phyloP scores from a whole-genome alignment of 2,113 vertebrate genomes.

The Melanerpes formicivorus region DNA sequence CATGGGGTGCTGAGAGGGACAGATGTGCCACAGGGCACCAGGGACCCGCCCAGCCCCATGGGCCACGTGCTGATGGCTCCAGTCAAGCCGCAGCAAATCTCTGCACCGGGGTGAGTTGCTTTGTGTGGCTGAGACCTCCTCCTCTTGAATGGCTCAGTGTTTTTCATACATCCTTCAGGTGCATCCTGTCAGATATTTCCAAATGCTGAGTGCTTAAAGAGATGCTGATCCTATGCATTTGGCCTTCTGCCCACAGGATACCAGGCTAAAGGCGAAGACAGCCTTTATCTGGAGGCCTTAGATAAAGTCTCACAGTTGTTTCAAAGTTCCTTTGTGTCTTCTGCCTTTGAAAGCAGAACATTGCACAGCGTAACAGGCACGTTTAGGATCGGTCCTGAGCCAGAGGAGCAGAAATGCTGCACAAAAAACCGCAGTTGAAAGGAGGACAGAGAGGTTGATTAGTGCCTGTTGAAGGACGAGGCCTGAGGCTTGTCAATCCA shows the following conservation, averaged over 20 bases:
- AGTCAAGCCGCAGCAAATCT: not conserved
- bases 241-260: slow-evolving; percentile 45
- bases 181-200: slow-evolving; percentile 65
- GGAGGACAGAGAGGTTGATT: not conserved
- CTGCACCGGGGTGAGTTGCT: not conserved
- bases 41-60: not conserved
- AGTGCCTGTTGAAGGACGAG: not conserved
- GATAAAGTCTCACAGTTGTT: not conserved
- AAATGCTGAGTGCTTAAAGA: not conserved
- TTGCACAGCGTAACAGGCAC: accelerated
- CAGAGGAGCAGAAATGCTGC: not conserved
- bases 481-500: not conserved
- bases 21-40: not conserved
- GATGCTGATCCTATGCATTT: not conserved
- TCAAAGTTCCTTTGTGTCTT: not conserved
- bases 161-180: slow-evolving; percentile 66
- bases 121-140: not conserved
- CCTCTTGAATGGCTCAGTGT: not conserved
- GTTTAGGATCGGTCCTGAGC: accelerated
- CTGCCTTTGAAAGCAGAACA: not conserved
- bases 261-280: not conserved
- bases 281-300: not conserved
- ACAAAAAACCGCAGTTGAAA: not conserved
- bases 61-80: accelerated
- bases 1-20: not conserved